Evolutionary conservation across 1,140 invertebrate species (phyloP).

Genomic region (Nasonia giraulti): DNA sequence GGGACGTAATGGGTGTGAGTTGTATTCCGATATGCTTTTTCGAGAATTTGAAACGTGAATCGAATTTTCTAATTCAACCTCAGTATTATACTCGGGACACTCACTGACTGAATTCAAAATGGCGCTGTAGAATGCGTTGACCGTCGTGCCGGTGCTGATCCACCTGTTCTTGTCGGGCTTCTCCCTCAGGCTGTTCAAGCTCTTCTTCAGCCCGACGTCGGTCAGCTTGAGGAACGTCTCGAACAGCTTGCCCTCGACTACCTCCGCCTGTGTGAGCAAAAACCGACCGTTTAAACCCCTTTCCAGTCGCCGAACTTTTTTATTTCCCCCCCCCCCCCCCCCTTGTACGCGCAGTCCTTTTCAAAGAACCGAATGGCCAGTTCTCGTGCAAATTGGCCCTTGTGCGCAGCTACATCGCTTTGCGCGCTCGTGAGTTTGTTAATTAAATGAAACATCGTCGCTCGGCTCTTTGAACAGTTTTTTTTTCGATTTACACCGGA

Average conservation of each 20-base stretch:
- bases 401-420: neutral
- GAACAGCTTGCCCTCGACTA: slow-evolving; percentile 78
- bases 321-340: too few species aligned
- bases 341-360: neutral
- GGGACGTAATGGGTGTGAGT: too few species aligned
- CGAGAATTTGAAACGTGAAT: too few species aligned
- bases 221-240: slow-evolving; percentile 78
- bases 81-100: slow-evolving; percentile 62
- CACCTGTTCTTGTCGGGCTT: slow-evolving; percentile 81
- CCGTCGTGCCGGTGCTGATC: slow-evolving; percentile 80
- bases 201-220: slow-evolving; percentile 76
- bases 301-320: neutral
- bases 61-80: too few species aligned
- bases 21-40: too few species aligned
- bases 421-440: neutral
- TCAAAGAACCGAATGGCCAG: neutral
- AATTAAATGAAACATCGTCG: slow-evolving; percentile 7
- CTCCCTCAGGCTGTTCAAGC: slow-evolving; percentile 77
- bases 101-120: slow-evolving; percentile 88
- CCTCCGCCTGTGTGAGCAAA: slow-evolving; percentile 72
- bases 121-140: slow-evolving; percentile 88
- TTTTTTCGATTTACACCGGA: neutral
- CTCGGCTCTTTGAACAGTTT: neutral
- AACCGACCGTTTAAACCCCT: neutral
- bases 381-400: neutral